A percentile compares a stretch with the other conserved stretches of the same genome.
These are phyloP conservation scores for Procambarus virginalis DNA, from an alignment of 1,140 invertebrate species.

Conservation along the genomic window DNA sequence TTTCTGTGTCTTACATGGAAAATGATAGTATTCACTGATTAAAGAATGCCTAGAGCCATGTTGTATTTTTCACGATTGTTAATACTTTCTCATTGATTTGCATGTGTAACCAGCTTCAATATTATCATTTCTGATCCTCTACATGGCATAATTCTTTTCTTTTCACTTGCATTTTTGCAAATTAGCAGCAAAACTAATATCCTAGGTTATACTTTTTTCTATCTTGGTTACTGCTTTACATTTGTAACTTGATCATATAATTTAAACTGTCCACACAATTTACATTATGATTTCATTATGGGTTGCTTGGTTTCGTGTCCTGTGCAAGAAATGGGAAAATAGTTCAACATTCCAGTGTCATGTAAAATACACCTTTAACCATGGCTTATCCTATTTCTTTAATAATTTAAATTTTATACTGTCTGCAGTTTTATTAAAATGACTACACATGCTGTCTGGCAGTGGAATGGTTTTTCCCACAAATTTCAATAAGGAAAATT, in stretches of 20 bases:
- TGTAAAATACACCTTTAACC: background rate
- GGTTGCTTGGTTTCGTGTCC: constrained; percentile 58
- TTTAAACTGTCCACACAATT: constrained; percentile 33
- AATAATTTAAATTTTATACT: too few relatives aligned
- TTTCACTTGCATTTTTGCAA: constrained; percentile 10
- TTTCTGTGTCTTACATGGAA: background rate
- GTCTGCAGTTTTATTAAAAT: too few relatives aligned
- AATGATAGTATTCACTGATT: background rate
- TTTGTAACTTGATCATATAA: constrained; percentile 19
- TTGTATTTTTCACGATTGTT: constrained; percentile 18
- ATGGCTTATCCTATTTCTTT: background rate
- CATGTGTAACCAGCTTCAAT: constrained; percentile 50
- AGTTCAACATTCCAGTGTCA: constrained; percentile 2
- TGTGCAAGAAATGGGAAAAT: constrained; percentile 42
- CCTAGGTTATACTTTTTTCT: constrained; percentile 6
- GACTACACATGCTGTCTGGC: background rate
- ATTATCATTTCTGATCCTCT: constrained; percentile 10
- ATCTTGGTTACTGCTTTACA: constrained; percentile 35
- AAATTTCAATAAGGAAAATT: constrained; percentile 1
- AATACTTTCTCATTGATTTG: constrained; percentile 28
- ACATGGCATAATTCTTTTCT: constrained; percentile 6
- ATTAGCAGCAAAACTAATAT: constrained; percentile 23
- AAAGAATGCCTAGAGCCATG: constrained; percentile 50
- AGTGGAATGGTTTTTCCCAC: background rate
- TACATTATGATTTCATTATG: constrained; percentile 34